Evolutionary conservation across 2,113 vertebrate genomes (phyloP), one percentile per base, ranked within the genome.

Genomic region (Lycaon pictus): DNA sequence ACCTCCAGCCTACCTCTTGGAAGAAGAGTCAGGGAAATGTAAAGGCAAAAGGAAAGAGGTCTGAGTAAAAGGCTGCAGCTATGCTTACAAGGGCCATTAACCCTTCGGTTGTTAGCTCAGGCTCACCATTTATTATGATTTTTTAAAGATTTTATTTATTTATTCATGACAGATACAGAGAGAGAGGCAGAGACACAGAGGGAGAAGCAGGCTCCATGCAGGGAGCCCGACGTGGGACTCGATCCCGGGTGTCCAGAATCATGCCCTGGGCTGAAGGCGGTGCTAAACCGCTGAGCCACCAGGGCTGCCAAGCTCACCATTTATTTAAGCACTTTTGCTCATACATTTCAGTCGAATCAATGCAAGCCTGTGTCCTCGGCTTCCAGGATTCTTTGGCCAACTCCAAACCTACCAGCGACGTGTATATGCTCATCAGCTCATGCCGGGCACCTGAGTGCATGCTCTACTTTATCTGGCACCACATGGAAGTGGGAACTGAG

Each of bases 351-450:
- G 23, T 23, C 23, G 27, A 89, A 74, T 88, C 35, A 60, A 20
- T 11, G 16, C 35, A 22, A 55, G 35, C 53, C 17, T 74, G 35
- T 74, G 27, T 74, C 25, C 11, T 60, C 4, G 9, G 55, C 11
- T 29, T 74, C 55, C 35, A 6, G 56, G 25, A 43, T 23, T 76
- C 27, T 32, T 60, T 48, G 27, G 48, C 10, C 29, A 16, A 3
- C 0, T 29, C 7, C 12, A 0, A 23, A 32, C 35, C 27, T 58
- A 15, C 5, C 7, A 10, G n/a, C 35, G 5, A 20, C 3, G 11
- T 20, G 69, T 43, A 15, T 32, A 12, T 32, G 69, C 69, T 60
- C 27, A 10, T 43, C 11, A 2, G 2, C 55, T 60, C 6, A 53
- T 76, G 7, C 13, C 4, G 9, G 35, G 35, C 1, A 5, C 55